These are phyloP conservation scores for Sitta europaea DNA, from an alignment of 2,113 vertebrate species.

Conservation along the genomic window DNA sequence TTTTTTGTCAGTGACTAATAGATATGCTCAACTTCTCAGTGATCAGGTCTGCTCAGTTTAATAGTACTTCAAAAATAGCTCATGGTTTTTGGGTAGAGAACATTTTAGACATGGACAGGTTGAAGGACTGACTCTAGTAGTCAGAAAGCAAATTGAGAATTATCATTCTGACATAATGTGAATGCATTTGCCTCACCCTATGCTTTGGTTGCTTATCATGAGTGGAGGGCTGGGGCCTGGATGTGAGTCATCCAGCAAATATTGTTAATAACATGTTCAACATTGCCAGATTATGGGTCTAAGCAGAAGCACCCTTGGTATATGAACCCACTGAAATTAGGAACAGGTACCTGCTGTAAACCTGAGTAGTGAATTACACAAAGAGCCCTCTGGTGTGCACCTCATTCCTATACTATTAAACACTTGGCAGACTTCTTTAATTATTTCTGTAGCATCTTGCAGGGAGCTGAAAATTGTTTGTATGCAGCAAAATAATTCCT, in stretches of 20 bases:
- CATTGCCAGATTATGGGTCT: neutral
- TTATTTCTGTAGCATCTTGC: neutral
- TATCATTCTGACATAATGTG: neutral
- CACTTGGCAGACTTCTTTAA: neutral
- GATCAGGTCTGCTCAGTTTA: neutral
- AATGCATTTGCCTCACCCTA: neutral
- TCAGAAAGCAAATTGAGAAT: neutral
- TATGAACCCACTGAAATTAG: neutral
- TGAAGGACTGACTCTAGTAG: neutral
- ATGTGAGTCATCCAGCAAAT: neutral
- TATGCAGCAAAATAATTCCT: neutral
- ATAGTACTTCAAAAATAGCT: neutral
- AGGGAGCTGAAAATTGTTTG: neutral
- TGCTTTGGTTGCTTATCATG: neutral
- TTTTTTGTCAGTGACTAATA: neutral
- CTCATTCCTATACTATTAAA: neutral
- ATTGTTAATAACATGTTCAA: neutral
- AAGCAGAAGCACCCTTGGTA: neutral
- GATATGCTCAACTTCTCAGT: neutral
- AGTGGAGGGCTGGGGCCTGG: neutral
- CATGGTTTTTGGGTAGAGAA: neutral
- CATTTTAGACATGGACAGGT: neutral
- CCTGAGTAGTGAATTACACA: neutral
- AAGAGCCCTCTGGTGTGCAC: neutral
- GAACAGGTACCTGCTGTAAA: neutral